phyloP scores from a whole-genome alignment of 2,888 invertebrate species.

The Escarpia spicata region DNA sequence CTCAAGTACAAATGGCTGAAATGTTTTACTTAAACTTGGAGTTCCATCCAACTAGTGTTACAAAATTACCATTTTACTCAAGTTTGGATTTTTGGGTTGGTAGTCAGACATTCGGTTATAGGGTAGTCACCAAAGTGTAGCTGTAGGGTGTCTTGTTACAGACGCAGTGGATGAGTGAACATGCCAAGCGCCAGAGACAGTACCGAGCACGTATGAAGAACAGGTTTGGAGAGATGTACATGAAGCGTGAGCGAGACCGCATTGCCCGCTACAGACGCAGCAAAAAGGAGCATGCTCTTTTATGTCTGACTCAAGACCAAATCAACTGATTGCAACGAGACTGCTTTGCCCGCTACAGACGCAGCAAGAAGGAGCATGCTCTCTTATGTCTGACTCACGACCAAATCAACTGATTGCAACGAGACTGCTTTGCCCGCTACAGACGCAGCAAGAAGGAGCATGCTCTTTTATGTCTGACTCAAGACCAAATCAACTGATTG shows the following conservation, averaged over 20 bases:
- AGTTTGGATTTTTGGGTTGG: neutral
- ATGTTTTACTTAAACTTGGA: neutral
- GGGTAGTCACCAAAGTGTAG: slow-evolving; percentile 6
- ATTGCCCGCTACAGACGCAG: neutral
- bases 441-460: neutral
- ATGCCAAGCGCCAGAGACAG: slow-evolving; percentile 7
- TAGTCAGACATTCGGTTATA: neutral
- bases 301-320: neutral
- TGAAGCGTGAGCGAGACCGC: slow-evolving; percentile 16
- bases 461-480: neutral
- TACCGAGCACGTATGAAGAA: slow-evolving; percentile 9
- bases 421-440: neutral
- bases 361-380: neutral
- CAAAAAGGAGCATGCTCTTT: neutral
- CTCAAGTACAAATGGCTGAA: neutral
- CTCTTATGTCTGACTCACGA: neutral
- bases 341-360: neutral
- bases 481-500: neutral
- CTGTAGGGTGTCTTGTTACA: slow-evolving; percentile 16
- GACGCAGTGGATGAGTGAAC: neutral
- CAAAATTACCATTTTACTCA: neutral
- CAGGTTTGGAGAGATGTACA: neutral
- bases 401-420: neutral
- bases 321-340: neutral
- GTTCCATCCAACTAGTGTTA: neutral